Base-by-base conservation (phyloP, 2,888 invertebrate genomes). In the Polyommatus icarus region DNA sequence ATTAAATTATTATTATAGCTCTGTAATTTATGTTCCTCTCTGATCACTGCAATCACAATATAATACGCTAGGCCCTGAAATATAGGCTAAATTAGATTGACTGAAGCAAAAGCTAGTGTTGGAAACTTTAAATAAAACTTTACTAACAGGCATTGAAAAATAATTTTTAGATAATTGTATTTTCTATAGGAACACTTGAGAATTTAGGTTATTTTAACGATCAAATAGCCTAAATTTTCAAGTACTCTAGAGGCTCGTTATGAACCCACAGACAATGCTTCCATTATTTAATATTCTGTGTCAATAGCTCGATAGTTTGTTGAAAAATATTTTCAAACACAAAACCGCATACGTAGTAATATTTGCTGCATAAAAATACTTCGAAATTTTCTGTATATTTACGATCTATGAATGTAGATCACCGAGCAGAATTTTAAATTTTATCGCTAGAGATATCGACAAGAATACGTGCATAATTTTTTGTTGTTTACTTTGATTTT, bases 341-440 rank as follows among this genome's bases (percentile, higher is more conserved):
- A 12, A 10, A 24, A 24, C 20, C 24, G 12, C 61, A 12, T 24
- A 59, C 59, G 8, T 10, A 7, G 59, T 59, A 57, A 61, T 61
- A 24, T 61, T 61, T 67, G 29, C 67, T 67, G 67, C 67, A 67
- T 67, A 20, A 29, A 67, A 67, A 61, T 61, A 61, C 61, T 59
- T 59, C 20, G 12, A 24, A 61, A 61, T 12, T 12, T 61, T 61
- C 61, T 61, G 24, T 24, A 61, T 24, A 61, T 61, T 61, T 12
- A 6, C 24, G 4, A 24, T 61, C 12, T 15, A 61, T 29, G 24
- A 67, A 67, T 67, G 67, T 67, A 15, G 67, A 29, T 67, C 29
- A 18, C 29, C 15, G 67, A 29, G 29, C 29, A 29, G 29, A 15
- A 67, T 32, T 67, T 15, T 67, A 29, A 32, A 67, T 67, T 29